Conservation (phyloP, 2,888 invertebrate species). For the Phrixothrix hirtus region DNA sequence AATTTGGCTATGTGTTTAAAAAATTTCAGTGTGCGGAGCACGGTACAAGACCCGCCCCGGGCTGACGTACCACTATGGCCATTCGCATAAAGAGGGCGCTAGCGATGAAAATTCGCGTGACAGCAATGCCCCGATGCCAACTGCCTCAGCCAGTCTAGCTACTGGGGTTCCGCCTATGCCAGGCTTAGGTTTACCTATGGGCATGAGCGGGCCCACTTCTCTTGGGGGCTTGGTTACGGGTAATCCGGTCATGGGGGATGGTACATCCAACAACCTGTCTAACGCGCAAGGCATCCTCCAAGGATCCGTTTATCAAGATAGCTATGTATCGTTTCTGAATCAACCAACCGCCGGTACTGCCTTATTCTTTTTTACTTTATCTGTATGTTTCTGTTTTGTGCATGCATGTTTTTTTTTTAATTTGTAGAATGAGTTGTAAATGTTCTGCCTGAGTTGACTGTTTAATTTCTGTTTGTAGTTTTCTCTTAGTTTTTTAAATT, state of each 20-base stretch:
- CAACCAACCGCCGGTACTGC: constrained; percentile 60
- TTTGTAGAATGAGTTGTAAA: constrained; percentile 1
- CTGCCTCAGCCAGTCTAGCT: constrained; percentile 42
- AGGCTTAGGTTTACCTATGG: constrained; percentile 15
- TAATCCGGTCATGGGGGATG: constrained; percentile 43
- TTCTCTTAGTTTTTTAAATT: background rate
- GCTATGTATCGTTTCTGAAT: constrained; percentile 69
- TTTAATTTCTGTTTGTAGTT: constrained; percentile 2
- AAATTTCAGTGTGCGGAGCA: constrained; percentile 85
- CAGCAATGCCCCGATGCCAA: constrained; percentile 51
- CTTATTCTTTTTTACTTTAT: constrained; percentile 40
- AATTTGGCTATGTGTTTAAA: constrained; percentile 34
- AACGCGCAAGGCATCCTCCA: constrained; percentile 44
- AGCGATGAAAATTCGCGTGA: constrained; percentile 58
- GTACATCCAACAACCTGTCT: constrained; percentile 38
- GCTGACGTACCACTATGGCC: constrained; percentile 93
- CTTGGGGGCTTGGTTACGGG: constrained; percentile 26
- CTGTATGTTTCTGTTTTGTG: constrained; percentile 43
- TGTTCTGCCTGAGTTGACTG: constrained; percentile 3
- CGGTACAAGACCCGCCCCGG: constrained; percentile 96
- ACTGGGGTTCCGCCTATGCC: constrained; percentile 20
- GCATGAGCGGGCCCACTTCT: constrained; percentile 26
- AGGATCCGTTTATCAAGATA: constrained; percentile 66
- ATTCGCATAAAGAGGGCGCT: constrained; percentile 76
- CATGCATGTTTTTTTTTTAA: constrained; percentile 48